phyloP scores from a whole-genome alignment of 2,888 invertebrate genomes.

The Chironomus tentans region DNA sequence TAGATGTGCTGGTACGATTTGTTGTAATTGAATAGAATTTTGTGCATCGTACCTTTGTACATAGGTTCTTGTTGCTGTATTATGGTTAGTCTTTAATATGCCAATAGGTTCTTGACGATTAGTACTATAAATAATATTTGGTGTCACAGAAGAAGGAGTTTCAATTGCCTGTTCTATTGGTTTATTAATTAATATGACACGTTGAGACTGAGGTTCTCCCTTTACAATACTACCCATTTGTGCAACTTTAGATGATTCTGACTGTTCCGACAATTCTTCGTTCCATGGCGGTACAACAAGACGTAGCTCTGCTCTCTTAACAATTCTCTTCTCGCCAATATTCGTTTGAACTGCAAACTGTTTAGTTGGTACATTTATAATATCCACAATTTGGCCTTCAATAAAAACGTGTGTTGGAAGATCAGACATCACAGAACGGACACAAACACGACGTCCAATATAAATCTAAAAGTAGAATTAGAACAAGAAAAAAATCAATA shows the following conservation, averaged over 20 bases:
- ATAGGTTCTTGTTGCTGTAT: conserved; percentile 21
- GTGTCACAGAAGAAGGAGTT: neutral
- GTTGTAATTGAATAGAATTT: conserved; percentile 37
- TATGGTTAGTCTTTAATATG: neutral
- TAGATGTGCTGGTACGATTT: conserved; percentile 37
- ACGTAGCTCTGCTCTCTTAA: conserved; percentile 82
- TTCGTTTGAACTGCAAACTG: conserved; percentile 56
- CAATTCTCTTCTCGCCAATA: conserved; percentile 42
- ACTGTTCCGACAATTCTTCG: conserved; percentile 77
- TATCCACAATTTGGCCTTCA: conserved; percentile 69
- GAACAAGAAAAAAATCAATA: neutral
- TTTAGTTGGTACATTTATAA: conserved; percentile 52
- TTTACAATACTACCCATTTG: conserved; percentile 17
- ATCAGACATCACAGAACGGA: conserved; percentile 54
- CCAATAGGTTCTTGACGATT: neutral
- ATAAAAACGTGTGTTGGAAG: conserved; percentile 67
- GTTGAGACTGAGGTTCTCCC: conserved; percentile 39
- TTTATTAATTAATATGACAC: conserved; percentile 17
- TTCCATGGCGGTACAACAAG: conserved; percentile 92
- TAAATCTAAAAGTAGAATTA: conserved; percentile 49
- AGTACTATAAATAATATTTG: conserved; percentile 6
- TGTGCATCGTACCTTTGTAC: conserved; percentile 35
- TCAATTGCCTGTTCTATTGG: neutral
- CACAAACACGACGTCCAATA: conserved; percentile 73
- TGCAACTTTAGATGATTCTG: conserved; percentile 33